Percentiles rank a stretch among this genome's conserved stretches.
Conservation (phyloP, 2,113 vertebrate species). For the Piaya cayana region DNA sequence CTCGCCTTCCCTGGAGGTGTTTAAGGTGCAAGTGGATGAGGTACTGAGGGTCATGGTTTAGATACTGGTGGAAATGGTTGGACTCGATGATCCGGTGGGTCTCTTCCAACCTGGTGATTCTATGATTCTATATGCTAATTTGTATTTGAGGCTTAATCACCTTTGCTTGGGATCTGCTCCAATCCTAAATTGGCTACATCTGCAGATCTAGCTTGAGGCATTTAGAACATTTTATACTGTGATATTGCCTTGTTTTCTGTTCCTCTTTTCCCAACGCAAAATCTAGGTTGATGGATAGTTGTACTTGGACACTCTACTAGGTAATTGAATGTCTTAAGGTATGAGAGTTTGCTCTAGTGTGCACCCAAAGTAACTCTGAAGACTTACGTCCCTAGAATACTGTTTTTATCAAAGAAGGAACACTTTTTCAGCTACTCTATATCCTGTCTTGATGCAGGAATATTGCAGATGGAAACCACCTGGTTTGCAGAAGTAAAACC, state of each 20-base stretch:
- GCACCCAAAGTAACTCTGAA: background rate
- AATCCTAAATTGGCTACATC: background rate
- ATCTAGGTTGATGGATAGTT: background rate
- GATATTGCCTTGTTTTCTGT: background rate
- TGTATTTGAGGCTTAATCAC: background rate
- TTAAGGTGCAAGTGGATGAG: too few relatives aligned
- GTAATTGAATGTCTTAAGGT: background rate
- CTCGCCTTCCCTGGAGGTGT: too few relatives aligned
- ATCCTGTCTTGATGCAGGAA: background rate
- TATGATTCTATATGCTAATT: too few relatives aligned
- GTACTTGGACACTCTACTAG: background rate
- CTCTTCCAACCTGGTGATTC: too few relatives aligned
- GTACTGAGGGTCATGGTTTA: too few relatives aligned
- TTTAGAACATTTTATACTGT: background rate
- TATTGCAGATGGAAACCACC: background rate
- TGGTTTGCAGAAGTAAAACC: background rate
- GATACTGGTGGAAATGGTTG: too few relatives aligned
- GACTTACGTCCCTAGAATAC: background rate
- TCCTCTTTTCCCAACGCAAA: background rate
- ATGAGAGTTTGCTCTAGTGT: background rate
- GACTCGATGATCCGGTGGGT: too few relatives aligned
- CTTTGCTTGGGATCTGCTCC: background rate
- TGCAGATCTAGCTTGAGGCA: background rate
- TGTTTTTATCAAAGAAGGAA: background rate
- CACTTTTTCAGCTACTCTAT: background rate